Evolutionary conservation across 2,797 vertebrate genomes (phyloP).

Genomic region (Carcharodon carcharias): DNA sequence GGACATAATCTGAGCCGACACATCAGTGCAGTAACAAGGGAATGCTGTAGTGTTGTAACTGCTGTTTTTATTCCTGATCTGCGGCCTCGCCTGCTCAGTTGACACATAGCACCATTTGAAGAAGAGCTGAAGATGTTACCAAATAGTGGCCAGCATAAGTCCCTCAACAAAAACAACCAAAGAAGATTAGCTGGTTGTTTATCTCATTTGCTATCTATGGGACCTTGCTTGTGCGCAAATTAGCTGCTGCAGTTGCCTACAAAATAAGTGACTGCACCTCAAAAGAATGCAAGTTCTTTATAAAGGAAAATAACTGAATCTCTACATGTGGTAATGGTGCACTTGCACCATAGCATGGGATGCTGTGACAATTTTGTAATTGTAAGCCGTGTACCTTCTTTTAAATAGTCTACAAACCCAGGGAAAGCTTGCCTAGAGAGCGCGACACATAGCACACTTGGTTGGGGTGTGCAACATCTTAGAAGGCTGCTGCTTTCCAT

Average conservation of each 20-base stretch:
- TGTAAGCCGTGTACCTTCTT: neutral
- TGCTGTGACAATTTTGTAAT: neutral
- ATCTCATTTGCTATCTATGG: neutral
- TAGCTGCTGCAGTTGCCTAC: neutral
- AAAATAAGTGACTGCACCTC: neutral
- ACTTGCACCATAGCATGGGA: neutral
- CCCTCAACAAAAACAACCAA: neutral
- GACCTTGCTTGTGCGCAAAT: conserved; percentile 22
- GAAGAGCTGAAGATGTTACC: neutral
- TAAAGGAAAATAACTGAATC: neutral
- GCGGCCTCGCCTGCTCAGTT: neutral
- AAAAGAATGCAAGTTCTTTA: neutral
- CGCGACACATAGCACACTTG: neutral
- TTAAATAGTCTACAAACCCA: neutral
- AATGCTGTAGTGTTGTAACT: neutral
- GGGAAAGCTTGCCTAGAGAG: neutral
- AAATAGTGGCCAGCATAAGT: neutral
- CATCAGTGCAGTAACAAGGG: neutral
- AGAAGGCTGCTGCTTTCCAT: neutral
- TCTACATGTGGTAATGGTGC: neutral
- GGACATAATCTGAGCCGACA: neutral
- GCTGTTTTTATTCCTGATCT: neutral
- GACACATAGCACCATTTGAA: neutral
- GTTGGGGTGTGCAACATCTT: neutral
- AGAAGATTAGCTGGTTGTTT: neutral